phyloP scores from a whole-genome alignment of 2,888 invertebrate genomes.

The Seira musarum region DNA sequence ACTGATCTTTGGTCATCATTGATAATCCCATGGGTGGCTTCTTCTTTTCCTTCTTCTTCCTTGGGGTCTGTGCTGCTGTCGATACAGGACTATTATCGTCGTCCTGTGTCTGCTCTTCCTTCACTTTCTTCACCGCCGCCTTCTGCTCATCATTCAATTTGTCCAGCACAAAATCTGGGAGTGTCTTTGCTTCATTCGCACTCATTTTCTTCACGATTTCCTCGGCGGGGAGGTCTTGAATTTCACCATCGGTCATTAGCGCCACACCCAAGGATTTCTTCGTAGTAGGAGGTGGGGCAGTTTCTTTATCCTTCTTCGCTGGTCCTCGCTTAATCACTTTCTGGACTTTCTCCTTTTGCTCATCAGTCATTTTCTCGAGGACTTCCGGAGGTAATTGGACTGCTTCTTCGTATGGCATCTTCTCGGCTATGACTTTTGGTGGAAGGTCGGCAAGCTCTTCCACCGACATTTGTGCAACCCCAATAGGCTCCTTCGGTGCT shows the following conservation, averaged over 20 bases:
- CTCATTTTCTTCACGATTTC: slow-evolving; percentile 4
- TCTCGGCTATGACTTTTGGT: not conserved
- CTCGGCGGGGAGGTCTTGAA: slow-evolving; percentile 19
- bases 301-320: not conserved
- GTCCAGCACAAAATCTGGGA: slow-evolving; percentile 8
- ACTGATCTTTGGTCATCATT: slow-evolving; percentile 8
- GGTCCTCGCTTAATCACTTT: slow-evolving; percentile 20
- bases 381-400: slow-evolving; percentile 16
- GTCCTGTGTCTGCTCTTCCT: not conserved
- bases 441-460: slow-evolving; percentile 12
- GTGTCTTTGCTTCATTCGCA: slow-evolving; percentile 20
- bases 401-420: slow-evolving; percentile 38
- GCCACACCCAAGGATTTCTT: slow-evolving; percentile 18
- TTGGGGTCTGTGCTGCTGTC: not conserved
- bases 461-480: slow-evolving; percentile 6
- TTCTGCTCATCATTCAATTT: slow-evolving; percentile 26
- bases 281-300: not conserved
- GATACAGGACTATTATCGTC: no score
- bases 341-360: slow-evolving; percentile 30
- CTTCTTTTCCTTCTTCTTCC: no score
- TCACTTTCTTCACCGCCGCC: slow-evolving; percentile 12
- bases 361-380: slow-evolving; percentile 10
- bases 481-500: slow-evolving; percentile 18
- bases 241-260: slow-evolving; percentile 15
- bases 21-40: slow-evolving; percentile 3